phyloP scores from a whole-genome alignment of 2,113 vertebrate genomes.

The Argyrosomus japonicus region DNA sequence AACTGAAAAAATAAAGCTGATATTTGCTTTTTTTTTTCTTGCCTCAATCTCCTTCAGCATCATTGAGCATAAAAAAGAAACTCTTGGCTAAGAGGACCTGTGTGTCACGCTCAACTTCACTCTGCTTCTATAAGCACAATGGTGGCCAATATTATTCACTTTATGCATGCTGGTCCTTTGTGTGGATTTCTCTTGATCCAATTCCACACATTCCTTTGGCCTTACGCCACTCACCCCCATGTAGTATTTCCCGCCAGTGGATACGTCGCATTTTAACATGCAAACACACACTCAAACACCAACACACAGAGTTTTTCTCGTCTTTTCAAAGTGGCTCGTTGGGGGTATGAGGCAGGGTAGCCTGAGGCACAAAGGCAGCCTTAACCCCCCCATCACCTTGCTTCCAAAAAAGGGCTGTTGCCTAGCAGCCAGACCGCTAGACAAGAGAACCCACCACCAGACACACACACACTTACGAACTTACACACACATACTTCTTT shows the following conservation, averaged over 20 bases:
- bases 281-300: conserved; percentile 28
- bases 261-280: conserved; percentile 1
- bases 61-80: conserved; percentile 9
- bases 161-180: conserved; percentile 60
- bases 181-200: conserved; percentile 62
- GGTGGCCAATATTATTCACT: conserved; percentile 15
- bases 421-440: conserved; percentile 73
- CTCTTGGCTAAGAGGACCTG: neutral
- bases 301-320: neutral
- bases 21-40: neutral
- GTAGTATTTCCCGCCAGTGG: conserved; percentile 33
- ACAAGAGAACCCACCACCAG: conserved; percentile 33
- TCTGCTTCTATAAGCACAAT: conserved; percentile 32
- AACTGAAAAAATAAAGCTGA: conserved; percentile 6
- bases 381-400: conserved; percentile 48
- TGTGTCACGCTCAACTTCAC: conserved; percentile 24
- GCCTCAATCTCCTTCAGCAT: neutral
- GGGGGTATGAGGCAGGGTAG: conserved; percentile 50
- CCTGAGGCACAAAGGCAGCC: conserved; percentile 63
- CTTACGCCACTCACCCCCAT: conserved; percentile 44
- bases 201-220: conserved; percentile 79
- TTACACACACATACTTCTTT: conserved; percentile 15
- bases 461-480: conserved; percentile 3
- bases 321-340: conserved; percentile 42
- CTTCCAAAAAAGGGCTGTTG: conserved; percentile 62